Base-by-base conservation (phyloP, 2,113 vertebrate species). In the Gallinago jamesoni region DNA sequence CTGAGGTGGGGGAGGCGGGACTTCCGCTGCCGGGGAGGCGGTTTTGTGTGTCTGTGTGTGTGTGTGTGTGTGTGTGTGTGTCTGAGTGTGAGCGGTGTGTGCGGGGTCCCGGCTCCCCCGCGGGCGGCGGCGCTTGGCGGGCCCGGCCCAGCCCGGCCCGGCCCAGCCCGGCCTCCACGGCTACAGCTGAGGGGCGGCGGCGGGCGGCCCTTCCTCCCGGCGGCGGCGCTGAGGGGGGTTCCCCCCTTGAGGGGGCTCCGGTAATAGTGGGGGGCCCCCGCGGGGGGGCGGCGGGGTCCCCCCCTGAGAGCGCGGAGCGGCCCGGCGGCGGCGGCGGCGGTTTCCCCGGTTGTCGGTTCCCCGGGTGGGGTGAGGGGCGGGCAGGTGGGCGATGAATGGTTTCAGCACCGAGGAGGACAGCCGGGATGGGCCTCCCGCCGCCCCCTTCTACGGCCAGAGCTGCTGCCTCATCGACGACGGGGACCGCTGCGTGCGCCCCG, bases 381-480 rank as follows among this genome's bases (percentile, higher is more conserved):
- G 82, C 75, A 24, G 88, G 95, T 76, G 94, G 96, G 97, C 97
- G 63, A 99, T 99, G 99, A 99, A 99, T 98, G 99, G 99, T 39
- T 99, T 99, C 97, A 99, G 99, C 97, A 99, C 99, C 1, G 99
- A 99, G 95, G 99, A 99, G 88, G 99, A 99, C 98, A 99, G 99
- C 98, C 99, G 99, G 97, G 99, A 99, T 83, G 99, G 99, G 93
- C 96, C 98, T 91, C 98, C 98, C 81, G 98, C 98, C 60, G 98
- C 98, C 78, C 98, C 99, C 72, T 98, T 98, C 62, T 99, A 98
- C 92, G 99, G 99, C 17, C 99, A 99, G 98, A 99, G 98, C 98
- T 99, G 99, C 98, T 99, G 99, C 89, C 98, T 99, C 97, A 99
- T 99, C 96, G 99, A 99, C 96, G 99, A 99, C 97, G 99, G 99